These are phyloP conservation scores for Micronisus gabar DNA, from an alignment of 2,113 vertebrate genomes.

Conservation along the genomic window DNA sequence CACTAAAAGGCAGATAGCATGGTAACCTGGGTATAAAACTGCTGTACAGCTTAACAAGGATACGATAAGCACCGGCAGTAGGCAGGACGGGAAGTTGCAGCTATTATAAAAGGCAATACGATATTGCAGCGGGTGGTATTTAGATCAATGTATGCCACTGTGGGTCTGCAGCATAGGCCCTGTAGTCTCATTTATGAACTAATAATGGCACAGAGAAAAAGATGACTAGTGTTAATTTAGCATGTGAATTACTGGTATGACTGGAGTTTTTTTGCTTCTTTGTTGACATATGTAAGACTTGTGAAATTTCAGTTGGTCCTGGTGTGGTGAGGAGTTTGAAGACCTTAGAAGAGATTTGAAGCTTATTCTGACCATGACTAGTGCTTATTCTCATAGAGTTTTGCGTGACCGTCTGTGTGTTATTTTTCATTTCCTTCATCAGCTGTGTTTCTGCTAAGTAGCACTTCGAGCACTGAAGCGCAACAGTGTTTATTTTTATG, in stretches of 20 bases:
- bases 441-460: neutral
- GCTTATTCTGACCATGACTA: neutral
- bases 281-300: neutral
- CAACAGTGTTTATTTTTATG: neutral
- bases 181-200: neutral
- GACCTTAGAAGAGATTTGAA: neutral
- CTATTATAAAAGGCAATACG: neutral
- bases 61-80: accelerated
- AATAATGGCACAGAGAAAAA: neutral
- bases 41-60: neutral
- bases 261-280: neutral
- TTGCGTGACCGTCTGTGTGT: neutral
- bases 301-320: neutral
- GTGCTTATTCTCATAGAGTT: neutral
- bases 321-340: neutral
- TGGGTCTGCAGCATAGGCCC: neutral
- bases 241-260: neutral
- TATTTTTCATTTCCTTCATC: neutral
- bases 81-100: neutral
- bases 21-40: neutral
- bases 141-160: accelerated
- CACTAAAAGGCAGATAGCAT: neutral
- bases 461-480: neutral
- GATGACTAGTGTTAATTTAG: neutral
- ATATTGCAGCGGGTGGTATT: neutral